Conservation (phyloP, 2,888 invertebrate species). For the Himalopsyche anomala region DNA sequence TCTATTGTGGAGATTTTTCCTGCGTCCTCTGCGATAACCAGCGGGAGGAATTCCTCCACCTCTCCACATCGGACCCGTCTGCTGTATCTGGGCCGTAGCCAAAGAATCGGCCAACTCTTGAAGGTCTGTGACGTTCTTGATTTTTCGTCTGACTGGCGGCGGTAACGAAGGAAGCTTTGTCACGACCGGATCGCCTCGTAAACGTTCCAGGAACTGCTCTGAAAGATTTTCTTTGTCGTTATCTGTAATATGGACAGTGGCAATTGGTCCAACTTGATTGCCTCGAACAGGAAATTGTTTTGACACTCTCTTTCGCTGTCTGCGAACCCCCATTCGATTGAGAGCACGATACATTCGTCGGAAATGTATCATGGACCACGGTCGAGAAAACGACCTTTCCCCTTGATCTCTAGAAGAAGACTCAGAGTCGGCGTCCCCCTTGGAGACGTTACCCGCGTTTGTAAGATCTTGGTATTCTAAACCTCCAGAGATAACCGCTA, state of each 20-base stretch:
- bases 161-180: conserved; percentile 72
- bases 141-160: conserved; percentile 73
- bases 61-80: conserved; percentile 66
- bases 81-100: conserved; percentile 69
- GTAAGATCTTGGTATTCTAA: conserved; percentile 59
- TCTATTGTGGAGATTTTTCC: conserved; percentile 69
- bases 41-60: conserved; percentile 64
- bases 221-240: conserved; percentile 62
- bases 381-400: conserved; percentile 53
- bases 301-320: conserved; percentile 58
- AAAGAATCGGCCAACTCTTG: conserved; percentile 78
- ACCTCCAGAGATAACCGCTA: conserved; percentile 61
- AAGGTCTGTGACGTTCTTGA: conserved; percentile 73
- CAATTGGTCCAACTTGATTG: conserved; percentile 71
- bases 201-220: conserved; percentile 14
- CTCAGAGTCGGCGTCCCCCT: conserved; percentile 67
- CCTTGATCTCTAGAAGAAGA: conserved; percentile 20
- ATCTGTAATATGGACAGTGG: conserved; percentile 61
- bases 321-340: conserved; percentile 56
- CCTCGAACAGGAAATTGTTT: conserved; percentile 67
- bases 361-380: conserved; percentile 71
- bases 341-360: conserved; percentile 61
- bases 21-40: conserved; percentile 70
- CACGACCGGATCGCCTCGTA: conserved; percentile 50
- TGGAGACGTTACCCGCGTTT: conserved; percentile 56